A percentile compares a stretch with the other conserved stretches of the same genome.
These are phyloP conservation scores for Drosophila azteca DNA, from an alignment of 1,140 invertebrate species.

Conservation along the genomic window DNA sequence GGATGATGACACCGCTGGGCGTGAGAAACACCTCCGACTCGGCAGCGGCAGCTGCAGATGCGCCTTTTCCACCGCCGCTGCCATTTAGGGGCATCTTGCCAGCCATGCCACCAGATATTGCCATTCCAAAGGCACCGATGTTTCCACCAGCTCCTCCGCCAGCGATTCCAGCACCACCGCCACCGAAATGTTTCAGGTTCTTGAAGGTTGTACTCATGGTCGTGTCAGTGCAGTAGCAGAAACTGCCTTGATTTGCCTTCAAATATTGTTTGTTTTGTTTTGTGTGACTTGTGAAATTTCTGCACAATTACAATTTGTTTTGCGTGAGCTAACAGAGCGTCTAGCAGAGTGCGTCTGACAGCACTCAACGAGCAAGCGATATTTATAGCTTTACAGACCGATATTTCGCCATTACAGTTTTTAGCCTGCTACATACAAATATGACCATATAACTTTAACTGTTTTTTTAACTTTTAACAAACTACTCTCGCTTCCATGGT, in stretches of 20 bases:
- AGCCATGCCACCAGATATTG: slow-evolving; percentile 36
- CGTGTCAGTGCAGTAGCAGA: slow-evolving; percentile 3
- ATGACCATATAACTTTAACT: no score
- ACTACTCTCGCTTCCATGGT: no score
- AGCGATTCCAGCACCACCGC: slow-evolving; percentile 5
- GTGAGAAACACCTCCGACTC: slow-evolving; percentile 49
- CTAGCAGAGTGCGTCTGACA: no score
- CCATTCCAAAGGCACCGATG: slow-evolving; percentile 44
- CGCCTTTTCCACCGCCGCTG: slow-evolving; percentile 25
- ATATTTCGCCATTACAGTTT: no score
- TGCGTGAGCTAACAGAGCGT: background rate
- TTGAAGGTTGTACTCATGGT: slow-evolving; percentile 67
- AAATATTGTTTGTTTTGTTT: slow-evolving; percentile 34
- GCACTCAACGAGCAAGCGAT: no score
- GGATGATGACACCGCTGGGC: slow-evolving; percentile 76
- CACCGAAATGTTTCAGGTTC: slow-evolving; percentile 66
- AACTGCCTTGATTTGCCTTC: slow-evolving; percentile 9
- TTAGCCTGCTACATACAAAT: no score
- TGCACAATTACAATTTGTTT: slow-evolving; percentile 29
- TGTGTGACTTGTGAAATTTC: background rate
- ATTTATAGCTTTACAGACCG: no score
- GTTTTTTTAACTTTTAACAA: no score
- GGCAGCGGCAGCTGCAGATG: background rate
- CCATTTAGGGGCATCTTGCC: slow-evolving; percentile 60
- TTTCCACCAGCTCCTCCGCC: slow-evolving; percentile 1